These are phyloP conservation scores for Spheniscus mendiculus DNA, from an alignment of 2,113 vertebrate genomes.

Conservation along the genomic window DNA sequence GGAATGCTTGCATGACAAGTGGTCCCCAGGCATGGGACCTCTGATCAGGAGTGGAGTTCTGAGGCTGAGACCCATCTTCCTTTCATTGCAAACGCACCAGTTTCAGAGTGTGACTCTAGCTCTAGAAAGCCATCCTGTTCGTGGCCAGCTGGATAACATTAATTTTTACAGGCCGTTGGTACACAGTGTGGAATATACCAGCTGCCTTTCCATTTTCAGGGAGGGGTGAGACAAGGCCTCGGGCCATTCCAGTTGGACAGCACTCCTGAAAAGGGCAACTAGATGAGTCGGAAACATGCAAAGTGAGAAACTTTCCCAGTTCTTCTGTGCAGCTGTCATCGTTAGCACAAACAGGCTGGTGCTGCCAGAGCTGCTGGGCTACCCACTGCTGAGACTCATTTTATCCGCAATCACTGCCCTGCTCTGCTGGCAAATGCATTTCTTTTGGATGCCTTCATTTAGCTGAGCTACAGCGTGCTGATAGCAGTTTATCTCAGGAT, in stretches of 20 bases:
- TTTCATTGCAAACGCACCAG: neutral
- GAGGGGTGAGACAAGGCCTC: slow-evolving; percentile 28
- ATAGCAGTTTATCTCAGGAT: neutral
- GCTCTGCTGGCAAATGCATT: neutral
- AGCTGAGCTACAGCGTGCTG: neutral
- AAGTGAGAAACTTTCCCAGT: slow-evolving; percentile 20
- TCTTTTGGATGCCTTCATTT: neutral
- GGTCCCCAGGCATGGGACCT: neutral
- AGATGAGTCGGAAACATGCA: slow-evolving; percentile 16
- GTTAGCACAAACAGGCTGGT: slow-evolving; percentile 15
- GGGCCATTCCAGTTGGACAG: slow-evolving; percentile 27
- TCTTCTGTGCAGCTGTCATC: slow-evolving; percentile 55
- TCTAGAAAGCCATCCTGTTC: neutral
- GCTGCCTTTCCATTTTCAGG: slow-evolving; percentile 39
- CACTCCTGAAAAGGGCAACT: neutral
- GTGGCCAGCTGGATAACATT: neutral
- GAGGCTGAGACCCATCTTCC: slow-evolving; percentile 11
- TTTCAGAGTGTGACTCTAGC: neutral
- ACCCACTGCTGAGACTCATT: neutral
- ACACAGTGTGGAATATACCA: slow-evolving; percentile 6
- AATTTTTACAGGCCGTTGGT: neutral
- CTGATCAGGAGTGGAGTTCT: neutral
- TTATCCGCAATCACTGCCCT: neutral
- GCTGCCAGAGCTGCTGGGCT: slow-evolving; percentile 49
- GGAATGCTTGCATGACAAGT: slow-evolving; percentile 32